Conservation (phyloP, 2,888 invertebrate genomes). For the Sinohyriopsis cumingii region DNA sequence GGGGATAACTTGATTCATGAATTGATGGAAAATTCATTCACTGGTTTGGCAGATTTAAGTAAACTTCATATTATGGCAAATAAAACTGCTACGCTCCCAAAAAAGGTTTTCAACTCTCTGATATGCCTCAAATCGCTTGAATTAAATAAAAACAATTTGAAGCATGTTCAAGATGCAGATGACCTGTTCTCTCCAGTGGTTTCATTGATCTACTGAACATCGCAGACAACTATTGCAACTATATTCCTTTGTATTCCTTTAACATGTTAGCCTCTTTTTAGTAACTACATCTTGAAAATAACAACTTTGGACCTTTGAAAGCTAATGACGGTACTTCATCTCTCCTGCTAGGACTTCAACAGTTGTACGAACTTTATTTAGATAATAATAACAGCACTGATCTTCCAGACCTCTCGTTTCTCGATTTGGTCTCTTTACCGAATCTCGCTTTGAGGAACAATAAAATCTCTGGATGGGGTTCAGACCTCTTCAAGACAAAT, state of each 20-base stretch:
- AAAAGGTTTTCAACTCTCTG: constrained; percentile 68
- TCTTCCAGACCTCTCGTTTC: constrained; percentile 62
- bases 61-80: constrained; percentile 82
- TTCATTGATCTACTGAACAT: constrained; percentile 32
- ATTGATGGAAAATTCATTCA: constrained; percentile 76
- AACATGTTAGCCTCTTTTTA: constrained; percentile 18
- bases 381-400: constrained; percentile 57
- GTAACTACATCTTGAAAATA: constrained; percentile 32
- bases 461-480: constrained; percentile 45
- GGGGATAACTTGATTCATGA: constrained; percentile 90
- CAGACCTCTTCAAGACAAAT: constrained; percentile 18
- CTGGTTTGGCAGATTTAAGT: constrained; percentile 76
- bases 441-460: constrained; percentile 80
- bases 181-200: constrained; percentile 23
- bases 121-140: constrained; percentile 85
- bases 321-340: constrained; percentile 20
- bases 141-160: constrained; percentile 73
- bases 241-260: constrained; percentile 26
- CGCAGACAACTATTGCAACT: constrained; percentile 28
- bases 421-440: constrained; percentile 82
- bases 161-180: constrained; percentile 24
- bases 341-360: constrained; percentile 24
- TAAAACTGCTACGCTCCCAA: constrained; percentile 61
- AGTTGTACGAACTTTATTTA: constrained; percentile 49
- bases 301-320: constrained; percentile 32